phyloP scores from a whole-genome alignment of 2,888 invertebrate species.

The Ornithoptera priamus region DNA sequence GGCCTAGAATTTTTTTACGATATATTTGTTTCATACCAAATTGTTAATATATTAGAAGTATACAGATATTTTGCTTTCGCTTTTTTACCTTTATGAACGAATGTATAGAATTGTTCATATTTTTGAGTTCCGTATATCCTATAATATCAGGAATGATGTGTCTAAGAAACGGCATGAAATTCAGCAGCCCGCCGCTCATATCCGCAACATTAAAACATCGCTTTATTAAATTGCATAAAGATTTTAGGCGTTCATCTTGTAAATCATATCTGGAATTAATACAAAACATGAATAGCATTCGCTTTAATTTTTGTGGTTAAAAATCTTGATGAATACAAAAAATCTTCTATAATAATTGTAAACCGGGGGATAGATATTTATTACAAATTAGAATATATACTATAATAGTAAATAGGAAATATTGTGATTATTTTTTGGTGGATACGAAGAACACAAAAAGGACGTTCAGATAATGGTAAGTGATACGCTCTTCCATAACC shows the following conservation, averaged over 20 bases:
- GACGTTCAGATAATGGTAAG: too few relatives aligned
- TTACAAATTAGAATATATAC: too few relatives aligned
- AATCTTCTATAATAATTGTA: too few relatives aligned
- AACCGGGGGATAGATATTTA: too few relatives aligned
- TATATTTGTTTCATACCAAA: too few relatives aligned
- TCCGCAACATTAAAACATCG: conserved; percentile 82
- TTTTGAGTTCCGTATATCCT: conserved; percentile 81
- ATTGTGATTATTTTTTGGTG: too few relatives aligned
- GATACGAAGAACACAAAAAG: too few relatives aligned
- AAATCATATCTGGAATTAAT: conserved; percentile 72
- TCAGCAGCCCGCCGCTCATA: conserved; percentile 85
- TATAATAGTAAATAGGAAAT: too few relatives aligned
- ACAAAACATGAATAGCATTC: not conserved
- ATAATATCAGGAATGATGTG: conserved; percentile 81
- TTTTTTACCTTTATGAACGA: conserved; percentile 75
- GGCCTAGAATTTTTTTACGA: too few relatives aligned
- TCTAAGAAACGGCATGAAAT: conserved; percentile 84
- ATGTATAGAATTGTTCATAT: conserved; percentile 74
- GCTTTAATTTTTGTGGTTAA: not conserved
- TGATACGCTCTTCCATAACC: too few relatives aligned
- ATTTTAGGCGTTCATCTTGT: conserved; percentile 76
- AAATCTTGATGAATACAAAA: too few relatives aligned
- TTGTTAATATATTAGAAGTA: too few relatives aligned
- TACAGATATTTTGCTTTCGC: not conserved
- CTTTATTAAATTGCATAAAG: conserved; percentile 80